Conservation (phyloP, 1,140 invertebrate species). For the Aphidius ervi region DNA sequence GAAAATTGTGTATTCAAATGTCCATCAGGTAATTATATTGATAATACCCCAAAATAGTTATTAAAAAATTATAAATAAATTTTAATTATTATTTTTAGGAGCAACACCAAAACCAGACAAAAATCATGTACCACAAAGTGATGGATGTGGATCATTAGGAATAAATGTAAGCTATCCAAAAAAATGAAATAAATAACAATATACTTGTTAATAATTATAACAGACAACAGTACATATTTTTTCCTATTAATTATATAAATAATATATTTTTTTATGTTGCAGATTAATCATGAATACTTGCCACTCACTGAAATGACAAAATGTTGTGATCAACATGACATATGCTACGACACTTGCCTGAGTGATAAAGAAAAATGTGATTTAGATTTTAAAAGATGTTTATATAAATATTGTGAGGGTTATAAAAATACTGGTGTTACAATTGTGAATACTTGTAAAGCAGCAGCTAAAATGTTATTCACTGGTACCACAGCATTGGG, state of each 20-base stretch:
- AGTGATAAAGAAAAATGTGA: constrained; percentile 82
- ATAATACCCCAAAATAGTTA: constrained; percentile 17
- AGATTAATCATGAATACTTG: constrained; percentile 71
- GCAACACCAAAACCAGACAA: constrained; percentile 63
- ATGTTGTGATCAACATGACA: constrained; percentile 82
- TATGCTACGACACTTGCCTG: constrained; percentile 88
- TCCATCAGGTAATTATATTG: constrained; percentile 58
- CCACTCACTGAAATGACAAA: constrained; percentile 73
- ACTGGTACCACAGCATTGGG: constrained; percentile 77
- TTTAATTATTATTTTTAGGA: constrained; percentile 54
- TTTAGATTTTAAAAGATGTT: constrained; percentile 77
- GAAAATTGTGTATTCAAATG: constrained; percentile 76
- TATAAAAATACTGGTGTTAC: constrained; percentile 60
- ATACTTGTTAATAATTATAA: too few species aligned
- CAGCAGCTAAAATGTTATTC: constrained; percentile 76
- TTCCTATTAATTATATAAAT: background rate
- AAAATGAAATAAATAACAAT: constrained; percentile 6
- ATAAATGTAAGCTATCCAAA: constrained; percentile 37
- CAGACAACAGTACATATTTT: too few species aligned
- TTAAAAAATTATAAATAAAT: background rate
- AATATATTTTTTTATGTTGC: constrained; percentile 38
- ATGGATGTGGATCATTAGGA: constrained; percentile 79
- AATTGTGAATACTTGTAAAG: constrained; percentile 74
- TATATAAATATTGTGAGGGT: constrained; percentile 76
- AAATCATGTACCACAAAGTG: constrained; percentile 66